Base-by-base conservation (phyloP, 2,888 invertebrate genomes). In the Chrysopilus asiliformis region DNA sequence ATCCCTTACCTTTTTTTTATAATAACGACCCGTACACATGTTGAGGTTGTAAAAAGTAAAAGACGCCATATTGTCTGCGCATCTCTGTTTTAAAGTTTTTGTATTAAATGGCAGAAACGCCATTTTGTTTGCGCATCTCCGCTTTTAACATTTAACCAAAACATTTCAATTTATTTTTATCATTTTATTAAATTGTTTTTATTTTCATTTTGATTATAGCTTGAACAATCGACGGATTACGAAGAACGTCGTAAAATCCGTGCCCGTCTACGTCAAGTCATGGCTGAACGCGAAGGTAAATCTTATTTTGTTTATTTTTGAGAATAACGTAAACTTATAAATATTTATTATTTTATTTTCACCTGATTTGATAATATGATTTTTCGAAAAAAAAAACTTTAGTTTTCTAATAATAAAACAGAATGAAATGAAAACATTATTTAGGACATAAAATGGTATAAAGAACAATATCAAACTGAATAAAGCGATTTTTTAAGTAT, bases 271-370 rank as follows among this genome's bases (percentile, higher is more conserved):
- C 76, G 81, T 53, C 73, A 79, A 62, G 74, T 89, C 57, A 80
- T 86, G 77, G 84, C 85, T 53, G 82, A 82, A 68, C 79, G 81
- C 64, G 81, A 82, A 79, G 85, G 87, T 87, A 68, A 57, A 53
- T 43, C 38, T 9, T 31, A 31, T 19, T 31, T 31, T 4, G 29
- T 4, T 28, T 14, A 5, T n/a, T n/a, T n/a, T n/a, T n/a, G n/a
- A n/a, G n/a, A n/a, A n/a, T n/a, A n/a, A n/a, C n/a, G n/a, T n/a
- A n/a, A n/a, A n/a, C n/a, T n/a, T n/a, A n/a, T n/a, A n/a, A n/a
- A n/a, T n/a, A n/a, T n/a, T n/a, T n/a, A 28, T 39, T 37, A 32
- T 31, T 32, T 31, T 29, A 8, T 32, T 20, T 16, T 22, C 28
- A 22, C 22, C 22, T 22, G 10, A 22, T 22, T 8, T 22, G 10